These are phyloP conservation scores for Anableps anableps DNA, from an alignment of 2,797 vertebrate genomes.

Conservation along the genomic window DNA sequence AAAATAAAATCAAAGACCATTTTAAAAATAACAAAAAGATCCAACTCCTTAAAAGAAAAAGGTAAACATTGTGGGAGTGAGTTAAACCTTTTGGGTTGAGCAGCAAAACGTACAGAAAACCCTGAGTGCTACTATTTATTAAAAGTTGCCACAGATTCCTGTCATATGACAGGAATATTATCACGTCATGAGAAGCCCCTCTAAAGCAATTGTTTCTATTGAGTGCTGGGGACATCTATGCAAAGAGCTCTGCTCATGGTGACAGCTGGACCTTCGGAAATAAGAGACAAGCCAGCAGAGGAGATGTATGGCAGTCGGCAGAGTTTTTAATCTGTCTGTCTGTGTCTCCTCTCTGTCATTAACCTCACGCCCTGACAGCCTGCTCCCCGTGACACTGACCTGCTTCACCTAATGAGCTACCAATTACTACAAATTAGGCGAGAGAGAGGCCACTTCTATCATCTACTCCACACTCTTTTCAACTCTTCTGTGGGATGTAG, in stretches of 20 bases:
- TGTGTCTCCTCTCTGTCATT: conserved; percentile 79
- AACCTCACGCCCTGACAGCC: conserved; percentile 80
- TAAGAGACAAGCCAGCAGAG: conserved; percentile 44
- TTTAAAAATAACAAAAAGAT: background rate
- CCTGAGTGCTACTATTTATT: background rate
- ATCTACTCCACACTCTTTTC: conserved; percentile 68
- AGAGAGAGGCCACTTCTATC: conserved; percentile 75
- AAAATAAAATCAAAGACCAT: background rate
- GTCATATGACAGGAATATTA: background rate
- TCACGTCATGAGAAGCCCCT: background rate
- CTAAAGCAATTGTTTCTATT: background rate
- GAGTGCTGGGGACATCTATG: conserved; percentile 22
- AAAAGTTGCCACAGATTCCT: background rate
- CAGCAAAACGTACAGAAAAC: background rate
- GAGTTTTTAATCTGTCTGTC: conserved; percentile 77
- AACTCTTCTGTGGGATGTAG: conserved; percentile 64
- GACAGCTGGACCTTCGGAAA: conserved; percentile 62
- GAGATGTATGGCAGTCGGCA: conserved; percentile 55
- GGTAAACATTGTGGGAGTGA: background rate
- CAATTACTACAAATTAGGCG: conserved; percentile 86
- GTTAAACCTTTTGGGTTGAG: background rate
- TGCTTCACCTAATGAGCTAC: conserved; percentile 83
- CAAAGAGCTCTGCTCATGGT: conserved; percentile 48
- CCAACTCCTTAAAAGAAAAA: background rate
- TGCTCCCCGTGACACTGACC: conserved; percentile 80